These are phyloP conservation scores for Melolontha melolontha DNA, from an alignment of 2,888 invertebrate genomes.

Conservation along the genomic window DNA sequence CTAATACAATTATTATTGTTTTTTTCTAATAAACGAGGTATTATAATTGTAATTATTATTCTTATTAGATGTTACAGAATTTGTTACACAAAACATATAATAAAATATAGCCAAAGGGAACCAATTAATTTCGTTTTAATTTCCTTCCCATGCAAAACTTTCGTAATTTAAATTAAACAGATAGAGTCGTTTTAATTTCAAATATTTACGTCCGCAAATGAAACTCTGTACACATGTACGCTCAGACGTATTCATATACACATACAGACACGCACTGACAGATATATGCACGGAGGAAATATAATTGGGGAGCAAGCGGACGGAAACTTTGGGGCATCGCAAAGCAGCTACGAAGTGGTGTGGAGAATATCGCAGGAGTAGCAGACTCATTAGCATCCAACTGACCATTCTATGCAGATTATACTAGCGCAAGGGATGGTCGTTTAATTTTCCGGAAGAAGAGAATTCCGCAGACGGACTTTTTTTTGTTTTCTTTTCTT, in stretches of 20 bases:
- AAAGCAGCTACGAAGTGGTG: conserved; percentile 1
- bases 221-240: conserved; percentile 19
- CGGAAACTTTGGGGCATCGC: conserved; percentile 27
- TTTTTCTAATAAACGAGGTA: too few species aligned
- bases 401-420: conserved; percentile 51
- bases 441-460: conserved; percentile 53
- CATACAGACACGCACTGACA: conserved; percentile 2
- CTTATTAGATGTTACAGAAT: too few species aligned
- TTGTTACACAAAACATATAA: too few species aligned
- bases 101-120: background rate
- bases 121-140: conserved; percentile 34
- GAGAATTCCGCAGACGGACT: conserved; percentile 15
- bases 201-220: conserved; percentile 38
- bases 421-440: conserved; percentile 45
- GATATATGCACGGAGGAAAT: conserved; percentile 5
- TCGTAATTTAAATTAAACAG: conserved; percentile 35
- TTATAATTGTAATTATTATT: too few species aligned
- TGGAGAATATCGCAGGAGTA: background rate
- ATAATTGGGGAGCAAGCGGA: conserved; percentile 37
- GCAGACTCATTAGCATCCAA: conserved; percentile 44
- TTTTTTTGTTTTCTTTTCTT: too few species aligned
- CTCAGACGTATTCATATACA: background rate
- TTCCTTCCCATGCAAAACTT: conserved; percentile 23
- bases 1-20: too few species aligned
- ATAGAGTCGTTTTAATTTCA: conserved; percentile 37